Percentiles rank a stretch among this genome's conserved stretches.
Conservation (phyloP, 2,113 vertebrate genomes). For the Morphnarchus princeps region DNA sequence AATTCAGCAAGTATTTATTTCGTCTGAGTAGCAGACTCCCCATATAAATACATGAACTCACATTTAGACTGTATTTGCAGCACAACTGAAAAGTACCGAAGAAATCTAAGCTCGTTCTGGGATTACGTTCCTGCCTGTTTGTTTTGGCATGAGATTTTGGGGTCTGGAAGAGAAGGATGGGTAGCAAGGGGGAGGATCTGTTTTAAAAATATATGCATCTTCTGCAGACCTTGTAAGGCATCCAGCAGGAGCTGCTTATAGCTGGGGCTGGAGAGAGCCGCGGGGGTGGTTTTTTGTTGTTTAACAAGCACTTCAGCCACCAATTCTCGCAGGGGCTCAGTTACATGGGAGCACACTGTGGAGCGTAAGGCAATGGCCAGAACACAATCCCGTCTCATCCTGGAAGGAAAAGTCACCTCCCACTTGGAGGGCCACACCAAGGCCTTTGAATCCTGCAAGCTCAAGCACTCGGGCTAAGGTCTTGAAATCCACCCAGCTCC, state of each 20-base stretch:
- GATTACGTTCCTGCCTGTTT: conserved; percentile 35
- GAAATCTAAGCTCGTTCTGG: not conserved
- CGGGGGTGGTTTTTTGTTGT: fast-evolving
- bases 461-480: not conserved
- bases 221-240: conserved; percentile 39
- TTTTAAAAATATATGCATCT: conserved; percentile 21
- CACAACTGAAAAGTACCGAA: not conserved
- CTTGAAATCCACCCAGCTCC: not conserved
- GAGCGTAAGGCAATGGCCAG: not conserved
- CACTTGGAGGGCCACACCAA: not conserved
- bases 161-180: conserved; percentile 23
- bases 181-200: not conserved
- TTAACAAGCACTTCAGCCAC: not conserved
- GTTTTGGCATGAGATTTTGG: conserved; percentile 36
- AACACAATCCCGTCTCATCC: not conserved
- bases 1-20: conserved; percentile 38
- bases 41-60: not conserved
- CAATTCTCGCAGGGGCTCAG: not conserved
- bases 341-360: not conserved
- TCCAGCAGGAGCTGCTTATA: not conserved
- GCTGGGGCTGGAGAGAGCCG: not conserved
- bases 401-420: conserved; percentile 5
- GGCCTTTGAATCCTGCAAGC: not conserved
- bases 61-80: not conserved
- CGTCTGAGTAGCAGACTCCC: not conserved